Percentiles rank a stretch among this genome's conserved stretches.
Conservation (phyloP, 2,797 vertebrate species). For the Tapirus indicus region DNA sequence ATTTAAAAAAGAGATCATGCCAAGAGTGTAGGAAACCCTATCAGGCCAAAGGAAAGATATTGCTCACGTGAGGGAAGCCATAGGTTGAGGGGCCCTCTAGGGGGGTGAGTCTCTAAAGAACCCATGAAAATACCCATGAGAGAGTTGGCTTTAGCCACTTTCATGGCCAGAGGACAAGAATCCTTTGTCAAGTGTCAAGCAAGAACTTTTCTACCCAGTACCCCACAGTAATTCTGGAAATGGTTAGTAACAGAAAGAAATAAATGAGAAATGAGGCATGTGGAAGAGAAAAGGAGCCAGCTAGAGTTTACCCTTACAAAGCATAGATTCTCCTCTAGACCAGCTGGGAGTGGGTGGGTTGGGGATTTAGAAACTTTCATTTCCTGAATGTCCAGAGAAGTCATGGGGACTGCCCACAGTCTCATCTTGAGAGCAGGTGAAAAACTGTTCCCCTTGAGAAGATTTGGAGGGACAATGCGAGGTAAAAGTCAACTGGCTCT, state of each 20-base stretch:
- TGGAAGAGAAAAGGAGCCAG: not conserved
- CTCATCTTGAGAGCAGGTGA: not conserved
- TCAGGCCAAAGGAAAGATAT: not conserved
- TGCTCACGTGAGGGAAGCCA: not conserved
- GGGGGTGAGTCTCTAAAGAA: not conserved
- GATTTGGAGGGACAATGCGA: not conserved
- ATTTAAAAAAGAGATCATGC: not conserved
- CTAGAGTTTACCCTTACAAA: not conserved
- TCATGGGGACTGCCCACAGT: fast-evolving
- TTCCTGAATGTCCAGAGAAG: not conserved
- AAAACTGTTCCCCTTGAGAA: not conserved
- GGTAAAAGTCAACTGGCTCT: not conserved
- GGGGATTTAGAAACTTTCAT: not conserved
- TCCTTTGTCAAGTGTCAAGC: not conserved
- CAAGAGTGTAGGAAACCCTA: not conserved
- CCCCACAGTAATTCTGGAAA: not conserved
- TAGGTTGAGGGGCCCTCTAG: not conserved
- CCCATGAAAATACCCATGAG: not conserved
- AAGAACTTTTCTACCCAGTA: not conserved
- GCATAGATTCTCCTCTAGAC: not conserved
- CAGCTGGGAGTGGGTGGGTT: not conserved
- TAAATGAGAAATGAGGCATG: not conserved
- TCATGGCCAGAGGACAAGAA: not conserved
- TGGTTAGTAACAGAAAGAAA: not conserved
- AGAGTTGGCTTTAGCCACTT: not conserved